Evolutionary conservation across 2,888 invertebrate genomes (phyloP).

Genomic region (Leuctra nigra): DNA sequence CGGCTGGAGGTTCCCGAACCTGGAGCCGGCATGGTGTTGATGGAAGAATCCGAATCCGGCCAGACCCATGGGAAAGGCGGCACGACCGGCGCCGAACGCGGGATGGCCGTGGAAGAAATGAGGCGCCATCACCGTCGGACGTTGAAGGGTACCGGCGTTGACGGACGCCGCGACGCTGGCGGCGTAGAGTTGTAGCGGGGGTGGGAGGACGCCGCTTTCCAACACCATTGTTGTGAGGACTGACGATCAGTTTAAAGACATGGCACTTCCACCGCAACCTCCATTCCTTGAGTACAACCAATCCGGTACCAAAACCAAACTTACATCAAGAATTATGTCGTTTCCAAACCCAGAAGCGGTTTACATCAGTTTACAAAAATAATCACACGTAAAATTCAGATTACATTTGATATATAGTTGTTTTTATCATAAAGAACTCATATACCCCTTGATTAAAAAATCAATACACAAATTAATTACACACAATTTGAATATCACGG

Average conservation of each 20-base stretch:
- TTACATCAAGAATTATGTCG: no score
- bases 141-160: slow-evolving; percentile 38
- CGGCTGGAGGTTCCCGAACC: slow-evolving; percentile 14
- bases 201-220: slow-evolving; percentile 57
- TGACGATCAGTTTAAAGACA: neutral
- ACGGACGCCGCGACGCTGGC: slow-evolving; percentile 61
- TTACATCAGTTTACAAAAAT: no score
- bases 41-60: slow-evolving; percentile 26
- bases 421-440: no score
- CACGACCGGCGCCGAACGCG: neutral
- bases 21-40: slow-evolving; percentile 13
- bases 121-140: slow-evolving; percentile 20
- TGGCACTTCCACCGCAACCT: no score
- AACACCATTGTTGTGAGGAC: slow-evolving; percentile 49
- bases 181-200: slow-evolving; percentile 62
- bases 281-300: no score
- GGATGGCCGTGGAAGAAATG: slow-evolving; percentile 20
- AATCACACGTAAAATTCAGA: no score
- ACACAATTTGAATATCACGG: neutral
- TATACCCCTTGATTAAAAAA: neutral
- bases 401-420: no score
- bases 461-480: neutral
- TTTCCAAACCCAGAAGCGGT: no score
- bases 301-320: no score
- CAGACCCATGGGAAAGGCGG: slow-evolving; percentile 24